Evolutionary conservation across 2,113 vertebrate species (phyloP).

Genomic region (Gambusia affinis): DNA sequence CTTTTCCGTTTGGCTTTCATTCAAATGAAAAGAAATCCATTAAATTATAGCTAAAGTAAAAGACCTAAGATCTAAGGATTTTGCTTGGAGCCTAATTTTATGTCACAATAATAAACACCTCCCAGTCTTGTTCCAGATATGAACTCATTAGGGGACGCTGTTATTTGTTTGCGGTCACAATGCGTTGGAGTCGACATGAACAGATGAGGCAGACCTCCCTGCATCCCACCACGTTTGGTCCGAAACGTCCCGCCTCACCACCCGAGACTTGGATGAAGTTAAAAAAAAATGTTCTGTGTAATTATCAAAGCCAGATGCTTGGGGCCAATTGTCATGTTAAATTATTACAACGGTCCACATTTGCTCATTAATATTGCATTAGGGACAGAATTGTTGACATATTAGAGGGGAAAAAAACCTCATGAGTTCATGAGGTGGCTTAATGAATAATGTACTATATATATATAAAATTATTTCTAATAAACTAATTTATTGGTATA

Average conservation of each 20-base stretch:
- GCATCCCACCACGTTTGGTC: not conserved
- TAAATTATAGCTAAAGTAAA: not conserved
- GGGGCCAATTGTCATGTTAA: slow-evolving; percentile 28
- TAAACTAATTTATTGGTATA: not conserved
- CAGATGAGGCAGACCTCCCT: slow-evolving; percentile 19
- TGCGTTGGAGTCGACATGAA: slow-evolving; percentile 46
- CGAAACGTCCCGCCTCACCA: slow-evolving; percentile 4
- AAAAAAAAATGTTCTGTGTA: slow-evolving; percentile 3
- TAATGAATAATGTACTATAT: not conserved
- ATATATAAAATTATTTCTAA: no score
- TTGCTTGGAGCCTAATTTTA: slow-evolving; percentile 8
- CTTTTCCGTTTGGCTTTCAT: not conserved
- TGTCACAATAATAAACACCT: slow-evolving; percentile 43
- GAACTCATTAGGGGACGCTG: slow-evolving; percentile 56
- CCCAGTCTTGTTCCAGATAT: slow-evolving; percentile 47
- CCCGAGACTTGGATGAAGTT: slow-evolving; percentile 12
- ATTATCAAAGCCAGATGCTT: slow-evolving; percentile 2
- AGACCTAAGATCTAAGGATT: not conserved
- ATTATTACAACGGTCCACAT: slow-evolving; percentile 6
- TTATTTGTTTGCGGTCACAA: slow-evolving; percentile 69
- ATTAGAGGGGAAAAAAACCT: not conserved
- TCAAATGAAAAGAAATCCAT: not conserved
- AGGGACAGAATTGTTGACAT: not conserved
- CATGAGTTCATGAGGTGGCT: not conserved
- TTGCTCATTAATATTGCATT: slow-evolving; percentile 34